Evolutionary conservation across 1,140 invertebrate genomes (phyloP), one percentile per base, ranked within the genome.

Genomic region (Papilio xuthus): DNA sequence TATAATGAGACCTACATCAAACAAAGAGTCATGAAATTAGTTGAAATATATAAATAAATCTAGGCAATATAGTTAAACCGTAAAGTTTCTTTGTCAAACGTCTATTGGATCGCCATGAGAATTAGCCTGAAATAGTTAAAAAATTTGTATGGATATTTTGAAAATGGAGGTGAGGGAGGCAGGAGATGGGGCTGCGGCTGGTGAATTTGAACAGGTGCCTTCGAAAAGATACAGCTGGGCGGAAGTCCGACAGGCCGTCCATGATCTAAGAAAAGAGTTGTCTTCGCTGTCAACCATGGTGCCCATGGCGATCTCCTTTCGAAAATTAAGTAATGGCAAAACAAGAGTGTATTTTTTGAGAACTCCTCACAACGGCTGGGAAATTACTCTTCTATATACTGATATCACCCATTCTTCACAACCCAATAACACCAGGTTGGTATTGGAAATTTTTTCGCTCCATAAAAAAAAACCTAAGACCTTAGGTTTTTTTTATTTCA

Each of bases 331-430:
- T 37, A 97, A 97, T 93, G 97, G 97, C 71, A 96, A 96, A 78
- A 96, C 95, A 53, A 95, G 98, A 86, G 96, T 99, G 85, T 99
- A 99, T 94, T 99, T 99, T 92, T 94, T 99, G 20, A 97, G 97
- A 81, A 97, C 97, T 15, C 96, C 97, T 0, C 95, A 96, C 15
- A 97, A 97, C 85, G 96, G 97, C 26, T 97, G 97, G 95, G 98
- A 99, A 89, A 98, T 97, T 3, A 98, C 98, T 0, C 90, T 99
- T 8, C 94, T 98, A 1, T 99, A 97, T 89, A 96, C 96, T 4
- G 98, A 99, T 90, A 95, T 99, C 20, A 95, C 96, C 70, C 85
- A 85, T 41, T 82, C 86, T 26, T 70, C 85, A n/a, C 84, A 90
- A n/a, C 79, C 88, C 10, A 89, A 80, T 74, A 90, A 87, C 79